Base-by-base conservation (phyloP, 2,797 vertebrate genomes). In the Bryconaethiops microstoma region DNA sequence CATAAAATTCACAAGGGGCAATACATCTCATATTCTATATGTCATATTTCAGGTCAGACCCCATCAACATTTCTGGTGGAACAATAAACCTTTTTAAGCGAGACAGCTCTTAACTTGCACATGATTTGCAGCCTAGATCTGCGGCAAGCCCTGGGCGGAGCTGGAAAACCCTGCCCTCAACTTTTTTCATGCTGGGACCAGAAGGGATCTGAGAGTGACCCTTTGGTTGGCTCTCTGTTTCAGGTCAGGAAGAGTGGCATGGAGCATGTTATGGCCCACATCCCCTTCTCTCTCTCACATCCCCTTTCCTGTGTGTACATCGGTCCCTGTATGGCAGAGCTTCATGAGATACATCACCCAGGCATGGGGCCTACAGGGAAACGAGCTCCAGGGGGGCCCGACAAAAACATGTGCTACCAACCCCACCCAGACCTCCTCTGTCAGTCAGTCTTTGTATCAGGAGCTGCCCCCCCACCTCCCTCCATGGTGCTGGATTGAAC, bases 281-380 rank as follows among this genome's bases (percentile, higher is more conserved):
- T 94, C 93, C 93, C 90, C 89, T 91, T 93, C 93, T 88, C 79
- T 74, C 88, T 84, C 91, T 92, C 91, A 93, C 89, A 91, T 94
- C 92, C 90, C 88, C 91, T 92, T 93, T 93, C 81, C 69, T 29
- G 48, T 71, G 69, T 21, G 48, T 39, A 71, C 23, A 50, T 4
- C 0, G 45, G 79, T 52, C 72, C 79, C 74, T 64, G 74, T 52
- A 35, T 72, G 77, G 14, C 40, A 74, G 29, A 76, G 60, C 52
- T 74, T 40, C 39, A 54, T 65, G 48, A 78, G 74, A 80, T 52
- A 62, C 13, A 68, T 64, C 73, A 62, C 74, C n/a, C 69, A 83
- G 67, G 74, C 42, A 65, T 29, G 29, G 50, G 86, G 75, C 83
- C 85, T 81, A 82, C 79, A 78, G 82, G 85, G 83, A 86, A 87